Conservation (phyloP, 2,113 vertebrate species). For the Mesocricetus auratus region DNA sequence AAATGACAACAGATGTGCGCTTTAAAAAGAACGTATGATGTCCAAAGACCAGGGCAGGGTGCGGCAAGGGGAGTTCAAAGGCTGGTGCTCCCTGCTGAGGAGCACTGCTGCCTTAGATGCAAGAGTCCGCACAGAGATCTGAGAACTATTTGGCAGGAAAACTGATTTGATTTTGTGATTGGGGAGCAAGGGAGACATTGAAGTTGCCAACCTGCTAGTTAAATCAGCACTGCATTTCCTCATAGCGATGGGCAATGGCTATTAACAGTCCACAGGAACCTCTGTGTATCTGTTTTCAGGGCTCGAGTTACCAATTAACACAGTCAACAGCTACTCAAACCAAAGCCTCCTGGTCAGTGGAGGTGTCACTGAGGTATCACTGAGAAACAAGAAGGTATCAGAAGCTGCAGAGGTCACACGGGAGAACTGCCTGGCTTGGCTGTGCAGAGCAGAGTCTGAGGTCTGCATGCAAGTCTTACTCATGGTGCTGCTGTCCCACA, state of each 20-base stretch:
- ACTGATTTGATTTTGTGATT: neutral
- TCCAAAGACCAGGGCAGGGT: too few species aligned
- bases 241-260: neutral
- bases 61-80: neutral
- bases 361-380: too few species aligned
- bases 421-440: neutral
- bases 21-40: neutral
- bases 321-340: neutral
- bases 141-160: neutral
- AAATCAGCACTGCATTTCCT: neutral
- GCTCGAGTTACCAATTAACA: neutral
- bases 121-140: neutral
- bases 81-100: neutral
- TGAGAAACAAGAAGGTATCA: neutral
- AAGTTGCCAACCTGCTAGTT: neutral
- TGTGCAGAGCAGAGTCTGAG: neutral
- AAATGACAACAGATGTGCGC: neutral
- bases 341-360: neutral
- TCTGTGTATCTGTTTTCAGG: neutral
- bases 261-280: neutral
- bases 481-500: neutral
- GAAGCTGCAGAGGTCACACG: too few species aligned
- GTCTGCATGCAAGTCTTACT: neutral
- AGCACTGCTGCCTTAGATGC: neutral
- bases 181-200: neutral